These are phyloP conservation scores for Cistogaster globosa DNA, from an alignment of 2,888 invertebrate genomes.

Conservation along the genomic window DNA sequence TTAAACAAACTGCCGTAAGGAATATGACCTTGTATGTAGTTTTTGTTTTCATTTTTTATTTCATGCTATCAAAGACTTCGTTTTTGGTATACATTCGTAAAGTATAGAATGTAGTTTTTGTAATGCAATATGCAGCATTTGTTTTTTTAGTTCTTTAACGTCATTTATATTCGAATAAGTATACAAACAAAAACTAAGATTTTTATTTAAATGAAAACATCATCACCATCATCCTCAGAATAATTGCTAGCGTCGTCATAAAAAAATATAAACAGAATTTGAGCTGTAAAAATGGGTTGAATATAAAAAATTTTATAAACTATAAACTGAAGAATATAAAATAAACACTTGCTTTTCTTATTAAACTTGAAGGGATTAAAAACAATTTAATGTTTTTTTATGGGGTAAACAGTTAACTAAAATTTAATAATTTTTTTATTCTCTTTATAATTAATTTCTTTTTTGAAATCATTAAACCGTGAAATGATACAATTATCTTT, in stretches of 20 bases:
- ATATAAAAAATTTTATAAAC: conserved; percentile 30
- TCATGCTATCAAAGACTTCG: conserved; percentile 37
- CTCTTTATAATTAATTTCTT: conserved; percentile 41
- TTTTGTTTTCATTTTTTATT: conserved; percentile 17
- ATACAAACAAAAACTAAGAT: not conserved
- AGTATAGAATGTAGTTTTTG: conserved; percentile 50
- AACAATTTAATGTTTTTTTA: not conserved
- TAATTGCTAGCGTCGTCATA: conserved; percentile 6
- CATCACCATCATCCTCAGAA: conserved; percentile 12
- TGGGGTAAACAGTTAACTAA: conserved; percentile 46
- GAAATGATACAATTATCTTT: conserved; percentile 40
- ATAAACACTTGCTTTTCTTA: conserved; percentile 49
- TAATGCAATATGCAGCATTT: conserved; percentile 58
- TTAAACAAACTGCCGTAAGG: conserved; percentile 62
- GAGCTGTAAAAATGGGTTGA: not conserved
- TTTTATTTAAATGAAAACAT: conserved; percentile 7
- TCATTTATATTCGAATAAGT: not conserved
- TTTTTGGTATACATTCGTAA: conserved; percentile 20
- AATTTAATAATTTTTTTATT: conserved; percentile 6
- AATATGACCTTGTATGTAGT: conserved; percentile 66
- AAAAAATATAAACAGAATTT: conserved; percentile 21
- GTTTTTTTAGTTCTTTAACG: conserved; percentile 19
- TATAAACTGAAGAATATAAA: conserved; percentile 25
- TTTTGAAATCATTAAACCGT: conserved; percentile 45
- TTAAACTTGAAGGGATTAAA: not conserved